Evolutionary conservation across 2,113 vertebrate genomes (phyloP), one percentile per base, ranked within the genome.

Genomic region (Pontoporia blainvillei): DNA sequence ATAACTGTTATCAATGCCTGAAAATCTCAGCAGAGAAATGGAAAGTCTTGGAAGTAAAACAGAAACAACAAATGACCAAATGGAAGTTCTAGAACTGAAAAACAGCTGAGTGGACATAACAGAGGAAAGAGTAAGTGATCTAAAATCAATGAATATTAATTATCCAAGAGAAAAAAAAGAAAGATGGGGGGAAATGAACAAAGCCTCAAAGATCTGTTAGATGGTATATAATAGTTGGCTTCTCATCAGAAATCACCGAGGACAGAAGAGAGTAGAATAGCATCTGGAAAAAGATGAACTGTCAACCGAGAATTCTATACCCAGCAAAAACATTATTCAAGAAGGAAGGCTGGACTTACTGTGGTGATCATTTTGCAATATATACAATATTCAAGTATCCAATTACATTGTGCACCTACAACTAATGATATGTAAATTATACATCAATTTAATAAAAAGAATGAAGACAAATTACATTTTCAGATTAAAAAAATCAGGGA

Each of bases 51-150:
- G 21, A 7, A 49, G 14, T 66, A 39, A 95, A 67, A 75, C 67
- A 49, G 12, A 93, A 93, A 83, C 34, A 87, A 49, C 10, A 31
- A 8, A 81, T 82, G 83, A 59, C 31, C 61, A 89, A 84, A 89
- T 71, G n/a, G 39, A 94, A 57, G 20, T 64, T 84, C 76, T 87
- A 67, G 59, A 96, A 78, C 23, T 82, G 73, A 86, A 90, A 90
- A 85, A 57, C 25, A 90, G 23, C 25, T 79, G 61, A 96, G 44
- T 64, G 13, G 41, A 69, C 54, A 52, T 59, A 52, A 67, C n/a
- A 83, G 18, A 79, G 8, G 34, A 91, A 75, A 66, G 18, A 88
- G 31, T 84, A 81, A 81, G 27, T 75, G 31, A 81, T 75, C 34
- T 94, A 36, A 71, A 72, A 79, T 10, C 8, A 5, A 72, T 90